Evolutionary conservation across 1,140 invertebrate genomes (phyloP).

Genomic region (Bombyx mandarina): DNA sequence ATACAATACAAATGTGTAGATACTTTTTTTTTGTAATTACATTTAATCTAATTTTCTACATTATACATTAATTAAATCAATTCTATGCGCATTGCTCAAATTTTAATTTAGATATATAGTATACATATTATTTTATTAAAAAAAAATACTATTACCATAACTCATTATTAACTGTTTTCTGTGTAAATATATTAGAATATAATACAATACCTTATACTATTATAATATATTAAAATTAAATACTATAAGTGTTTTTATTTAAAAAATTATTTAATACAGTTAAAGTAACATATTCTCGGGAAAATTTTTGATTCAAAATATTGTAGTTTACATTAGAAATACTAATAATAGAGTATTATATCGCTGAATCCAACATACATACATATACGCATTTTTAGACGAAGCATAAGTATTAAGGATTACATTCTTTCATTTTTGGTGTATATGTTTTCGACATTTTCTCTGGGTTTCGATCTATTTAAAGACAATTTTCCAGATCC

Average conservation of each 20-base stretch:
- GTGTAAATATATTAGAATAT: background rate
- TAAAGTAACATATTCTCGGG: background rate
- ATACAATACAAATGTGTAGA: background rate
- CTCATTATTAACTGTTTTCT: background rate
- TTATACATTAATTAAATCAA: slow-evolving; percentile 22
- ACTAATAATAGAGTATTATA: too few species aligned
- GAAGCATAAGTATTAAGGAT: too few species aligned
- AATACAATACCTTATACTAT: background rate
- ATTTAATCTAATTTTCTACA: background rate
- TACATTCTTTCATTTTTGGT: too few species aligned
- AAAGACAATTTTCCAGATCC: too few species aligned
- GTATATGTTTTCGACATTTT: too few species aligned
- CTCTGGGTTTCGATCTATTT: too few species aligned
- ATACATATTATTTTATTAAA: background rate
- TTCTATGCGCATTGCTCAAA: slow-evolving; percentile 39
- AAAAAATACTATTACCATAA: background rate
- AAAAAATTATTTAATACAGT: background rate
- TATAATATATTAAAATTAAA: background rate
- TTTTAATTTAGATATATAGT: background rate
- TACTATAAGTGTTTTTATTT: background rate
- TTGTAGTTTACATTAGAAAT: too few species aligned
- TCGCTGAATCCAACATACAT: too few species aligned
- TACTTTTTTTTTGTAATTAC: background rate
- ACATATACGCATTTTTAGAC: too few species aligned
- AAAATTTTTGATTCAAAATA: too few species aligned